Percentiles rank a stretch among this genome's conserved stretches.
Conservation (phyloP, 2,797 vertebrate genomes). For the Pantherophis vulpinus region DNA sequence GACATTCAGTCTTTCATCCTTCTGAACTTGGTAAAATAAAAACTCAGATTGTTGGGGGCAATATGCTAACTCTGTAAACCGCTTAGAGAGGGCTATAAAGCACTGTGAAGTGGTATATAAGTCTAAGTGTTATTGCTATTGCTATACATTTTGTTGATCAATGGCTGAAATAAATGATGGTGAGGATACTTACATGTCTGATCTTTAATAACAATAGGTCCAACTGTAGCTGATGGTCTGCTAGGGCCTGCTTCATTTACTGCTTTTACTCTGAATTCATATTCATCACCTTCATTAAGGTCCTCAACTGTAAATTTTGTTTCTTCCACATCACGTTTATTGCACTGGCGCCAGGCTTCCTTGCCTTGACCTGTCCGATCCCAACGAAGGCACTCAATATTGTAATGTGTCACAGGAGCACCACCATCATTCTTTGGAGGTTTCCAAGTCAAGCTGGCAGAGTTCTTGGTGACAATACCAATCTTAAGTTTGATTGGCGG, state of each 20-base stretch:
- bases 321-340: constrained; percentile 90
- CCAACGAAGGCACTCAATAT: constrained; percentile 91
- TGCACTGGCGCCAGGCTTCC: constrained; percentile 94
- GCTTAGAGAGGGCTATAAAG: neutral
- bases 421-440: constrained; percentile 95
- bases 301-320: constrained; percentile 92
- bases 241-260: constrained; percentile 90
- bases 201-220: constrained; percentile 88
- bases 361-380: constrained; percentile 86
- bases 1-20: neutral
- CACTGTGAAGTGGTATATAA: neutral
- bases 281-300: constrained; percentile 89
- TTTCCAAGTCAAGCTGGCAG: constrained; percentile 88
- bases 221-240: constrained; percentile 89
- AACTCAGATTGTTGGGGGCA: neutral
- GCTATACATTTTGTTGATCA: neutral
- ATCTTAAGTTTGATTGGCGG: constrained; percentile 93
- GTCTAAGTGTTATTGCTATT: neutral
- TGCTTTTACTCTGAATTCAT: constrained; percentile 94
- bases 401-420: constrained; percentile 94
- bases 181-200: constrained; percentile 84
- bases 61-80: neutral
- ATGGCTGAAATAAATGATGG: neutral
- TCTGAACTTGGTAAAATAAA: neutral
- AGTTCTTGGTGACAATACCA: constrained; percentile 84